phyloP scores from a whole-genome alignment of 2,113 vertebrate genomes.

The Oncorhynchus kisutch region DNA sequence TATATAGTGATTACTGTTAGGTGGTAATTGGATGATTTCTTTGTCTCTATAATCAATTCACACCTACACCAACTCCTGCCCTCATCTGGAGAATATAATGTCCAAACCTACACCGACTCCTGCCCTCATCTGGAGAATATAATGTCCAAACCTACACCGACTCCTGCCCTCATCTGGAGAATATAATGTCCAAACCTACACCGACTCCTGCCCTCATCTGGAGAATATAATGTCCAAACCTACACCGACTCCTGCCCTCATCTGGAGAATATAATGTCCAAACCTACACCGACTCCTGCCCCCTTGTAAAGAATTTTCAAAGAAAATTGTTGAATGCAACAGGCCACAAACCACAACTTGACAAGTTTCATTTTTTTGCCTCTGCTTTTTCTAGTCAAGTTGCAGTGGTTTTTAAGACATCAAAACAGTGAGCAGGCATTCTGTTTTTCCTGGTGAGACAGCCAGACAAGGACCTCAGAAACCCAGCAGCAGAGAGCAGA shows the following conservation, averaged over 20 bases:
- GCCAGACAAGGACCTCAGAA: not conserved
- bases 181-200: too few relatives aligned
- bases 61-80: not conserved
- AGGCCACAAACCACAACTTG: not conserved
- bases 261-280: too few relatives aligned
- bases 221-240: too few relatives aligned
- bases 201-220: too few relatives aligned
- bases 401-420: conserved; percentile 6
- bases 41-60: too few relatives aligned
- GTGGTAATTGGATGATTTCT: not conserved
- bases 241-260: too few relatives aligned
- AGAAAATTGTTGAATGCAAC: not conserved
- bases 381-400: not conserved
- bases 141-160: too few relatives aligned
- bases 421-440: not conserved
- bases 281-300: too few relatives aligned
- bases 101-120: not conserved
- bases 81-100: not conserved
- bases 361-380: not conserved
- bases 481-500: not conserved
- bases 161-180: too few relatives aligned
- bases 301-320: not conserved
- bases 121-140: too few relatives aligned
- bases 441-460: conserved; percentile 2
- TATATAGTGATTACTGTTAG: too few relatives aligned